Percentiles rank a stretch among this genome's conserved stretches.
Conservation (phyloP, 2,888 invertebrate species). For the Ischnura elegans region DNA sequence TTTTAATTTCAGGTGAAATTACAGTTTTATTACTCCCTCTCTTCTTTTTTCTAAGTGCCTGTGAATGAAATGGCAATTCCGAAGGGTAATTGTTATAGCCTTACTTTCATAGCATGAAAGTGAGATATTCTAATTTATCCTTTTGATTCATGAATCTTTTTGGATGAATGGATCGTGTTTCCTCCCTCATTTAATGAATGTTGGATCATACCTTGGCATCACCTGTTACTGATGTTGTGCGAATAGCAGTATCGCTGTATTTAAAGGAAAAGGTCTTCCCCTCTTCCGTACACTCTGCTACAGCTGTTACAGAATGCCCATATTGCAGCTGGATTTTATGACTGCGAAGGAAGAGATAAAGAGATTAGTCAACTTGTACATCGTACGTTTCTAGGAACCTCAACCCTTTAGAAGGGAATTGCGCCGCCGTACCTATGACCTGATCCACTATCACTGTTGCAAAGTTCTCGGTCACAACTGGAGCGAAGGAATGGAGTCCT, state of each 20-base stretch:
- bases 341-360: background rate
- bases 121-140: background rate
- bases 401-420: slow-evolving; percentile 71
- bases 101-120: too few species aligned
- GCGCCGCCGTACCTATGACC: slow-evolving; percentile 76
- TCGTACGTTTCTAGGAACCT: slow-evolving; percentile 73
- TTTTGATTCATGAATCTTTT: background rate
- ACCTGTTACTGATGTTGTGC: slow-evolving; percentile 61
- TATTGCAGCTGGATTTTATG: slow-evolving; percentile 28
- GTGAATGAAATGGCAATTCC: background rate
- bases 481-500: slow-evolving; percentile 84
- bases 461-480: slow-evolving; percentile 81
- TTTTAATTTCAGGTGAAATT: background rate
- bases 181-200: background rate
- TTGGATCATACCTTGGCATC: slow-evolving; percentile 29
- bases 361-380: slow-evolving; percentile 72
- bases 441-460: slow-evolving; percentile 73
- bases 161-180: too few species aligned
- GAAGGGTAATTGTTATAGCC: background rate
- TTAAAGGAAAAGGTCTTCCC: slow-evolving; percentile 45
- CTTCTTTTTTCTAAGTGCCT: slow-evolving; percentile 20
- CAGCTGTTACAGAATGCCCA: slow-evolving; percentile 46
- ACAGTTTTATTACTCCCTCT: background rate
- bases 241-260: slow-evolving; percentile 57
- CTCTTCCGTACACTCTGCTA: background rate